A percentile compares a stretch with the other conserved stretches of the same genome.
phyloP scores from a whole-genome alignment of 2,888 invertebrate species.

The Drosophila maculinotata region DNA sequence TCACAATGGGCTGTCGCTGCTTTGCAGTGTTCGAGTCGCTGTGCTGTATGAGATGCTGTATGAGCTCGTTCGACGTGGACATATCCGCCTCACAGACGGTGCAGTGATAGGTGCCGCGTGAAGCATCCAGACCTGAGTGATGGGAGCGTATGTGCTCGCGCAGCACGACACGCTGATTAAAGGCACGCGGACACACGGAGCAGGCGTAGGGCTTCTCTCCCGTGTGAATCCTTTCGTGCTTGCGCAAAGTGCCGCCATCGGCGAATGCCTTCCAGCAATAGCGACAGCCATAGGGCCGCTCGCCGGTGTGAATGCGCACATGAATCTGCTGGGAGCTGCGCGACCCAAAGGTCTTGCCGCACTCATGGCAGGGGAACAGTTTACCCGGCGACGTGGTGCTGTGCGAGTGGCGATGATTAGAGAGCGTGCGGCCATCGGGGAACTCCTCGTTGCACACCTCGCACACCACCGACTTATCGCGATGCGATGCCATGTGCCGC shows the following conservation, averaged over 20 bases:
- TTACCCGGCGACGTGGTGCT: constrained; percentile 86
- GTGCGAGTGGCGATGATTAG: constrained; percentile 90
- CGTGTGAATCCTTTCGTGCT: constrained; percentile 94
- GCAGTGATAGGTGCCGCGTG: constrained; percentile 89
- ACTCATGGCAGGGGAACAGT: constrained; percentile 92
- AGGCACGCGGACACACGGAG: constrained; percentile 93
- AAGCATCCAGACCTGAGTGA: constrained; percentile 92
- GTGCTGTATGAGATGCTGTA: constrained; percentile 93
- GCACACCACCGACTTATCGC: constrained; percentile 89
- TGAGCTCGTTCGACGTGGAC: constrained; percentile 90
- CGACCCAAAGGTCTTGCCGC: constrained; percentile 94
- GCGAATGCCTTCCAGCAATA: constrained; percentile 96
- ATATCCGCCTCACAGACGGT: constrained; percentile 91
- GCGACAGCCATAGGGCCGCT: constrained; percentile 93
- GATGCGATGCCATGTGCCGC: constrained; percentile 90
- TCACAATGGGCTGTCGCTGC: constrained; percentile 90
- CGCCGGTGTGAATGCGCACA: constrained; percentile 93
- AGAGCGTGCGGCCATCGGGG: constrained; percentile 89
- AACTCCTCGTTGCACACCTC: constrained; percentile 90
- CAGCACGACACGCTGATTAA: constrained; percentile 94
- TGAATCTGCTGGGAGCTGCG: constrained; percentile 94
- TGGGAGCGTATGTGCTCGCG: constrained; percentile 94
- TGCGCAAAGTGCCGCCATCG: constrained; percentile 93
- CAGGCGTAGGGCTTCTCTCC: constrained; percentile 95
- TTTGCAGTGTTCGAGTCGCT: constrained; percentile 94